Percentiles rank a stretch among this genome's conserved stretches.
Conservation (phyloP, 1,140 invertebrate species). For the Plodia interpunctella region DNA sequence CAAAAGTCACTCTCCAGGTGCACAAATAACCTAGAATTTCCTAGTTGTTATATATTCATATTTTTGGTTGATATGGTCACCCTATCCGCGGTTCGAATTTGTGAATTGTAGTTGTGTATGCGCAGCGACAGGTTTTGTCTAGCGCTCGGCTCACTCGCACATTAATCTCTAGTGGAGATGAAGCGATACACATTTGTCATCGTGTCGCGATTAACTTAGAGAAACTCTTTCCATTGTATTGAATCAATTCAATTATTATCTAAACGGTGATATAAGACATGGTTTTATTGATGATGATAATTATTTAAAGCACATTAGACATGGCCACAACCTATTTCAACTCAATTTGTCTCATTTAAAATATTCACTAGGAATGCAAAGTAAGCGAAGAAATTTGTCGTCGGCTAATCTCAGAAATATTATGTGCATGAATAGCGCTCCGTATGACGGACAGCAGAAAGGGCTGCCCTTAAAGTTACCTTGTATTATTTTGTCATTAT, state of each 20-base stretch:
- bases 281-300: slow-evolving; percentile 10
- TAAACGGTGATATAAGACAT: slow-evolving; percentile 31
- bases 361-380: slow-evolving; percentile 23
- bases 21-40: too few relatives aligned
- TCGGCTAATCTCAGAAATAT: slow-evolving; percentile 72
- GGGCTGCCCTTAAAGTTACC: slow-evolving; percentile 68
- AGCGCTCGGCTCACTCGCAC: slow-evolving; percentile 49
- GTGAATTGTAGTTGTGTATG: slow-evolving; percentile 46
- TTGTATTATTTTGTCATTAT: slow-evolving; percentile 77
- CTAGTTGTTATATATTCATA: too few relatives aligned
- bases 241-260: slow-evolving; percentile 65
- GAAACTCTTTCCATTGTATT: slow-evolving; percentile 59
- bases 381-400: slow-evolving; percentile 70
- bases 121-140: slow-evolving; percentile 63
- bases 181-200: slow-evolving; percentile 74
- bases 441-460: slow-evolving; percentile 75
- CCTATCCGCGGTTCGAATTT: slow-evolving; percentile 42
- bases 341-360: neutral
- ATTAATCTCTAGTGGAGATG: slow-evolving; percentile 71
- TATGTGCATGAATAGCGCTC: slow-evolving; percentile 69
- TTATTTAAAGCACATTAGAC: slow-evolving; percentile 8
- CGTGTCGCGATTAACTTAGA: slow-evolving; percentile 62
- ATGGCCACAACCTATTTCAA: neutral
- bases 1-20: too few relatives aligned
- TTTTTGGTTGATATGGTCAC: neutral